Conservation (phyloP, 2,888 invertebrate genomes). For the Pandemis corylana region DNA sequence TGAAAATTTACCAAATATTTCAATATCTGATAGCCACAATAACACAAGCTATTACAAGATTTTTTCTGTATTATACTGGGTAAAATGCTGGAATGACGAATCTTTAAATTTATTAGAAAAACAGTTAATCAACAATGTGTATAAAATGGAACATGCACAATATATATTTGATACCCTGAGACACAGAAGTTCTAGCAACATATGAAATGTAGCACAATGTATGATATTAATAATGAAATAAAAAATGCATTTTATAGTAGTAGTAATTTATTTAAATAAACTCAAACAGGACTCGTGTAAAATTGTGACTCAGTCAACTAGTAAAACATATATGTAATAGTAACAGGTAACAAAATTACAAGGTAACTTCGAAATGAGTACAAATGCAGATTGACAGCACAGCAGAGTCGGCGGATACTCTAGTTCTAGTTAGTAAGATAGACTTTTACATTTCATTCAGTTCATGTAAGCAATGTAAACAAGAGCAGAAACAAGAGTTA, state of each 20-base stretch:
- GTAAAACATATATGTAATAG: constrained; percentile 47
- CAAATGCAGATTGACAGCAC: constrained; percentile 46
- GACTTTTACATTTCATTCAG: constrained; percentile 19
- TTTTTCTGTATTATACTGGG: constrained; percentile 83
- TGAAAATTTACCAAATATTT: constrained; percentile 70
- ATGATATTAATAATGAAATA: constrained; percentile 18
- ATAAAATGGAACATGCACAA: constrained; percentile 66
- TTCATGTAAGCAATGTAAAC: constrained; percentile 13
- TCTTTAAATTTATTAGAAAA: constrained; percentile 72
- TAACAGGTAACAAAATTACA: constrained; percentile 57
- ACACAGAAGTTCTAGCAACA: constrained; percentile 58
- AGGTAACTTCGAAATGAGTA: constrained; percentile 59
- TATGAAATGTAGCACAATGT: constrained; percentile 25
- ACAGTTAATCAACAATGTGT: constrained; percentile 67
- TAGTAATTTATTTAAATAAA: constrained; percentile 46
- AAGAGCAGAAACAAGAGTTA: constrained; percentile 22
- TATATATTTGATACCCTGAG: constrained; percentile 74
- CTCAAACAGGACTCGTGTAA: constrained; percentile 46
- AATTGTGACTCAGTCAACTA: constrained; percentile 48
- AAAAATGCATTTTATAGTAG: constrained; percentile 30
- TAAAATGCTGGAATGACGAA: constrained; percentile 73
- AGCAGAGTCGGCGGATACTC: constrained; percentile 32
- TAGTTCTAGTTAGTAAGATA: constrained; percentile 20
- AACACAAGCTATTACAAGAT: constrained; percentile 79
- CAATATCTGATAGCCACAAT: constrained; percentile 68